Evolutionary conservation across 2,113 vertebrate species (phyloP).

Genomic region (Thamnophis sirtalis): DNA sequence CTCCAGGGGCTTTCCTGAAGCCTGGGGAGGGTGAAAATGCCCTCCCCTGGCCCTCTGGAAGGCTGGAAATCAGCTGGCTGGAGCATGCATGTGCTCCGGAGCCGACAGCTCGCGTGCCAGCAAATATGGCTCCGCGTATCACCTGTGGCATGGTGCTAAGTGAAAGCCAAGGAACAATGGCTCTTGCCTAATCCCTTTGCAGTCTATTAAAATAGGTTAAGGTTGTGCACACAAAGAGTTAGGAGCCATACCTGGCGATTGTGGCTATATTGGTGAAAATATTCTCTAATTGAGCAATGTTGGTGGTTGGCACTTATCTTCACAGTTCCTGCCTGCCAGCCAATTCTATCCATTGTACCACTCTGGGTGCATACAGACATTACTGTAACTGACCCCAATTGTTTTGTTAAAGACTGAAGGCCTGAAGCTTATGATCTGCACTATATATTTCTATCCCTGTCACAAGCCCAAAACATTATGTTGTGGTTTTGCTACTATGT

Average conservation of each 20-base stretch:
- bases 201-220: not conserved
- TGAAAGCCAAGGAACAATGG: not conserved
- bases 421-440: not conserved
- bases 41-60: too few relatives aligned
- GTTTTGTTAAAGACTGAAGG: not conserved
- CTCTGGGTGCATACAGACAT: not conserved
- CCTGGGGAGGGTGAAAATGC: too few relatives aligned
- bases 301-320: not conserved
- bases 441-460: not conserved
- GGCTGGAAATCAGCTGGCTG: too few relatives aligned
- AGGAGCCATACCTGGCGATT: not conserved
- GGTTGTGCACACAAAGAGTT: not conserved
- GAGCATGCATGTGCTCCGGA: too few relatives aligned
- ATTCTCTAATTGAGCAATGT: not conserved
- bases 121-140: too few relatives aligned
- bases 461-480: not conserved
- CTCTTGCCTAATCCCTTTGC: not conserved
- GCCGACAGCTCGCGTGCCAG: too few relatives aligned
- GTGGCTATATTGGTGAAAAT: not conserved
- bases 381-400: not conserved
- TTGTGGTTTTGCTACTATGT: not conserved
- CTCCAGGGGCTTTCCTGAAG: too few relatives aligned
- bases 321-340: not conserved
- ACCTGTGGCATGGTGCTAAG: not conserved
- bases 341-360: not conserved